Base-by-base conservation (phyloP, 2,797 vertebrate genomes). In the Galaxias olidus region DNA sequence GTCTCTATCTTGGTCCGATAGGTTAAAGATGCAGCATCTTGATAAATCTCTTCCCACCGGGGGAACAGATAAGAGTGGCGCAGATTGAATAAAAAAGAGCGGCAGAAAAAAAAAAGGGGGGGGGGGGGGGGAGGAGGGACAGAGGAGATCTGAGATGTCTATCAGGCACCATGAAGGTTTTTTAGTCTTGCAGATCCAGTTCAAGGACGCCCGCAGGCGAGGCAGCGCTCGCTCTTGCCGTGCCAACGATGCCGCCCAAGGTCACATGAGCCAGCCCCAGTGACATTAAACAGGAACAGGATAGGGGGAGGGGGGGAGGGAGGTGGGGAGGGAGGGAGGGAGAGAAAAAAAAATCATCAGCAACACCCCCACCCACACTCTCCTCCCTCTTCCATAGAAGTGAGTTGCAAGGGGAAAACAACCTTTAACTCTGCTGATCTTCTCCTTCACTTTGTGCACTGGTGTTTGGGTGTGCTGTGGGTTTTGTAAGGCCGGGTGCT, bases 171-270 rank as follows among this genome's bases (percentile, higher is more conserved):
- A 61, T 95, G 93, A 96, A 95, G 95, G 94, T 94, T 94, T 95
- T 96, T 97, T 96, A 95, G 95, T 97, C 95, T 96, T 94, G 94
- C 94, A 95, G 96, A 97, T 96, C 94, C 95, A 96, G 97, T 96
- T 96, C 95, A 98, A 96, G 96, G 96, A 93, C 93, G 92, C 95
- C 95, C 93, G 93, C 95, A 96, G 95, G 96, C 96, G 89, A 96
- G 94, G 92, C 93, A 95, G 95, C 95, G 93, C 93, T 95, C 87
- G 66, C 84, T 85, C 79, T 84, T 77, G 93, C 95, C 93, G 90
- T 93, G 96, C 94, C 93, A 94, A 91, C 88, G 86, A 92, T 92
- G 92, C 88, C 77, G 93, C 95, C 96, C 95, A 99, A 99, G 96
- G 97, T 99, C 96, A 96, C 90, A 49, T 89, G 92, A 94, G 91